These are phyloP conservation scores for Siniperca undulata DNA, from an alignment of 2,797 vertebrate genomes.

Conservation along the genomic window DNA sequence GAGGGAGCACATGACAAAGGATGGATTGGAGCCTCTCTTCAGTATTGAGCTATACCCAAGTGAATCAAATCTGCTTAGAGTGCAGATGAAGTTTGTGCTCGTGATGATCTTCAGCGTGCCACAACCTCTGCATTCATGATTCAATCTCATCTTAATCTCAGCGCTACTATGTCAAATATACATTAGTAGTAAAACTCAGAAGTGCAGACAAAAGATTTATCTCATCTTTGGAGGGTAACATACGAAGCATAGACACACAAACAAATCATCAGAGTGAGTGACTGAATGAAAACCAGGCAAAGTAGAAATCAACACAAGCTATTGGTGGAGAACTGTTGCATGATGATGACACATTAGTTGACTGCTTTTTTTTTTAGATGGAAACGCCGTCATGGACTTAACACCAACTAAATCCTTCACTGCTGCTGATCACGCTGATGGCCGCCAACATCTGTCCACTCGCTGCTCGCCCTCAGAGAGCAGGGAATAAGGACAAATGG, in stretches of 20 bases:
- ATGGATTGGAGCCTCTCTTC: conserved; percentile 4
- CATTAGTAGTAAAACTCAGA: not conserved
- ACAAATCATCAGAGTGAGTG: not conserved
- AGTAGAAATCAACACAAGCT: not conserved
- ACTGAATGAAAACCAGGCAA: not conserved
- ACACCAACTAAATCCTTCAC: conserved; percentile 66
- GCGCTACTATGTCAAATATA: not conserved
- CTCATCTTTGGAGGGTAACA: conserved; percentile 6
- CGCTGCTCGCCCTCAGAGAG: conserved; percentile 29
- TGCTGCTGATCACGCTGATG: conserved; percentile 66
- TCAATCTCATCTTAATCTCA: conserved; percentile 29
- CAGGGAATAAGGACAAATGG: conserved; percentile 7
- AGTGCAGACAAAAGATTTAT: not conserved
- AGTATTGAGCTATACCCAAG: conserved; percentile 3
- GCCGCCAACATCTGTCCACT: conserved; percentile 70
- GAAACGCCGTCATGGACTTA: conserved; percentile 53
- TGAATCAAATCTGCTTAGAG: conserved; percentile 56
- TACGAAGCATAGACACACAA: not conserved
- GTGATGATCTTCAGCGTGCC: not conserved
- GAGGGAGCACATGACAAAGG: not conserved
- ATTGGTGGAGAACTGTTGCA: not conserved
- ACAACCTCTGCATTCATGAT: not conserved
- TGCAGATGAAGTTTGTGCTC: conserved; percentile 21
- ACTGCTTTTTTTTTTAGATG: conserved; percentile 41
- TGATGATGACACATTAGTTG: conserved; percentile 29